Evolutionary conservation across 2,113 vertebrate species (phyloP), one percentile per base, ranked within the genome.

Genomic region (Coturnix japonica): DNA sequence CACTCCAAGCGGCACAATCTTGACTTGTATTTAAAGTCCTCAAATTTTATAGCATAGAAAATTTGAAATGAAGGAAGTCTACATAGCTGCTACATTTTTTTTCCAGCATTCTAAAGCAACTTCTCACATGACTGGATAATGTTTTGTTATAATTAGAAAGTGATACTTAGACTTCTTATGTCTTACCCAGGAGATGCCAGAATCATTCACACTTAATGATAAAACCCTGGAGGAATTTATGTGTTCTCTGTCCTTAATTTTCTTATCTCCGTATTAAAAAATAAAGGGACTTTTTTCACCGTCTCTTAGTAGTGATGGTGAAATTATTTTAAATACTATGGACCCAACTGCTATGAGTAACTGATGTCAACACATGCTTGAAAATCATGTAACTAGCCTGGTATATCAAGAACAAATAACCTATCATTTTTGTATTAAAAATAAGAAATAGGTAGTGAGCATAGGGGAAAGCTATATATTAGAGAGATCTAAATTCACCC

Each of bases 371-470:
- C 41, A 70, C 63, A 66, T 59, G 14, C 49, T 92, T 89, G 66
- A 79, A 93, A 93, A 86, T 90, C 19, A 13, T 53, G 28, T 7
- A 41, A 7, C 33, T 79, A 65, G 57, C 31, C 47, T 72, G 18
- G 13, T 65, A 61, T 6, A 67, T 20, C 53, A 73, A 84, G 57
- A 81, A 90, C 8, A 85, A 82, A 77, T 73, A 64, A 39, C 30
- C 76, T 81, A 75, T 81, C 16, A 91, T 91, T 93, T 93, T 84
- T 91, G n/a, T 78, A 95, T 95, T 81, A 94, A 91, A 85, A 90
- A 54, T 43, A 81, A 90, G 80, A 89, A 73, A 35, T 6, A 82
- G 23, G 20, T 23, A 66, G 43, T 39, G 53, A 93, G 76, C n/a
- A 28, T 6, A 78, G 44, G 39, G 75, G 85, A 87, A 83, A 86